A percentile compares a stretch with the other conserved stretches of the same genome.
Evolutionary conservation across 2,888 invertebrate species (phyloP).

Genomic region (Sphecodes monilicornis): DNA sequence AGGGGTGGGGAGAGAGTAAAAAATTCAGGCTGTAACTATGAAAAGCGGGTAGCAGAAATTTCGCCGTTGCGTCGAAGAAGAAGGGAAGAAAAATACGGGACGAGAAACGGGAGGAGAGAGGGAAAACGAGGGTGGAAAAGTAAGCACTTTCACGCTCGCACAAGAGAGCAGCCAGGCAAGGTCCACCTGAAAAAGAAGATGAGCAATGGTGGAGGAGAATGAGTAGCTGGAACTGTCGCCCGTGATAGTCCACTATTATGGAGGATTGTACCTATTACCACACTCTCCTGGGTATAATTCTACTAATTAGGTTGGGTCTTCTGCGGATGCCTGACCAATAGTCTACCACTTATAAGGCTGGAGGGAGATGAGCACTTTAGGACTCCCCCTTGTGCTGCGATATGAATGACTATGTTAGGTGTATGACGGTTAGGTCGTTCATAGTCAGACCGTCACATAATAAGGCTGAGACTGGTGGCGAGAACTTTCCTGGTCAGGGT

Average conservation of each 20-base stretch:
- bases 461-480: background rate
- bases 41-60: conserved; percentile 41
- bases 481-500: background rate
- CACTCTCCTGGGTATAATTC: conserved; percentile 27
- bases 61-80: conserved; percentile 12
- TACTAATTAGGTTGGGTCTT: background rate
- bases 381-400: background rate
- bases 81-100: conserved; percentile 41
- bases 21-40: conserved; percentile 38
- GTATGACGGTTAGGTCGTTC: background rate
- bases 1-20: conserved; percentile 25
- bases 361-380: background rate
- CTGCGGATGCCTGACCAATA: background rate
- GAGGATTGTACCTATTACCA: conserved; percentile 40
- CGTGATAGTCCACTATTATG: conserved; percentile 21
- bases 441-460: background rate
- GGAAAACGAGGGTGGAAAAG: conserved; percentile 19
- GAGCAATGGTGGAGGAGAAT: conserved; percentile 23
- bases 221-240: conserved; percentile 20
- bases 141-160: conserved; percentile 38
- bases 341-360: background rate
- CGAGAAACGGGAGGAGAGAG: background rate
- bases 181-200: conserved; percentile 21
- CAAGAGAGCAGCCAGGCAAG: conserved; percentile 40
- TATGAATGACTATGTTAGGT: background rate